Percentiles rank a stretch among this genome's conserved stretches.
Evolutionary conservation across 2,888 invertebrate species (phyloP).

Genomic region (Biston stratarius): DNA sequence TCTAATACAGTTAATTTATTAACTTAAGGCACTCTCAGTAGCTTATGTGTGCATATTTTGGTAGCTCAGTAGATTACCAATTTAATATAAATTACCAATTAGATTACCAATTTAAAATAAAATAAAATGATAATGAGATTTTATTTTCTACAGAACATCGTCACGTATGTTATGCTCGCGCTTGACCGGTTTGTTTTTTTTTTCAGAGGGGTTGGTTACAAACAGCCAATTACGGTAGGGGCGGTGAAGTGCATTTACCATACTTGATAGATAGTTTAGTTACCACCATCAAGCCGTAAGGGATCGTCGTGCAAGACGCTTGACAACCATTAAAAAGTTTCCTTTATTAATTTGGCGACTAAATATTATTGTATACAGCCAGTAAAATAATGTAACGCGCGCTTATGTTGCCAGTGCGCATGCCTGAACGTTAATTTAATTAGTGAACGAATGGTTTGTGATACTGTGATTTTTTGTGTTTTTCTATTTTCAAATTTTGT

Average conservation of each 20-base stretch:
- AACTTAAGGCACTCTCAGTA: too few relatives aligned
- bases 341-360: not conserved
- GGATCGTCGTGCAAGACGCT: slow-evolving; percentile 57
- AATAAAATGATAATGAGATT: too few relatives aligned
- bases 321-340: slow-evolving; percentile 32
- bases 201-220: slow-evolving; percentile 84
- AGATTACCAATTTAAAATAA: too few relatives aligned
- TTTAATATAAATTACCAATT: too few relatives aligned
- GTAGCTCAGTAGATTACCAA: too few relatives aligned
- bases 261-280: slow-evolving; percentile 81
- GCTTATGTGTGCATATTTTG: too few relatives aligned
- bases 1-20: too few relatives aligned
- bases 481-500: slow-evolving; percentile 54
- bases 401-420: slow-evolving; percentile 73
- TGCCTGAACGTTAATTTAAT: slow-evolving; percentile 79
- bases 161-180: not conserved
- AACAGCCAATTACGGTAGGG: slow-evolving; percentile 84
- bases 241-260: slow-evolving; percentile 78
- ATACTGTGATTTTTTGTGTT: slow-evolving; percentile 76
- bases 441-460: slow-evolving; percentile 71
- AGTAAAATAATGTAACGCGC: slow-evolving; percentile 42
- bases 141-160: slow-evolving; percentile 9
- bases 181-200: slow-evolving; percentile 59
- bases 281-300: slow-evolving; percentile 72
- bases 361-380: not conserved